These are phyloP conservation scores for Plumapathes pennacea DNA, from an alignment of 92 coral and sea anemone genomes.

Conservation along the genomic window DNA sequence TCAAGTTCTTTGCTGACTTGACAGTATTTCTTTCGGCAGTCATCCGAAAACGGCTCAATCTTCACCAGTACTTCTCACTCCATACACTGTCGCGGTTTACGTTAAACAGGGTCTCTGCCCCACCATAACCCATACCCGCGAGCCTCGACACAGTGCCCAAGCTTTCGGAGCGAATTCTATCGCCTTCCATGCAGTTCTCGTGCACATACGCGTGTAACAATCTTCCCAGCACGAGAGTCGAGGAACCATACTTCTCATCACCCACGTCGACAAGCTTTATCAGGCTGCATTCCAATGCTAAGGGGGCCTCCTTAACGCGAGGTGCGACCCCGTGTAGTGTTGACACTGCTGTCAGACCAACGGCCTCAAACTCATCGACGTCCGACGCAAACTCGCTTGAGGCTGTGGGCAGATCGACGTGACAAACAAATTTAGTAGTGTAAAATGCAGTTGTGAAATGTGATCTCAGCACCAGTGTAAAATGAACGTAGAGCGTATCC, in stretches of 20 bases:
- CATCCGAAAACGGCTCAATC: no score
- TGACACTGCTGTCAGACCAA: conserved; percentile 4
- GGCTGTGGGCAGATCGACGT: no score
- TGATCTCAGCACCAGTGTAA: no score
- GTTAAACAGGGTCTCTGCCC: neutral
- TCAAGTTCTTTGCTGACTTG: no score
- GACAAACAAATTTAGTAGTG: no score
- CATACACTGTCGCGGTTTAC: neutral
- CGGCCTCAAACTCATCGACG: conserved; percentile 5
- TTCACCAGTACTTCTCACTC: conserved; percentile 7
- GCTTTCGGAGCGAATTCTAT: neutral
- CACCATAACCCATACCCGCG: conserved; percentile 4
- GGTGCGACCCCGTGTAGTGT: conserved; percentile 3
- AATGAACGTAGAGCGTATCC: no score
- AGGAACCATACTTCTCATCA: neutral
- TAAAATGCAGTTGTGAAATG: no score
- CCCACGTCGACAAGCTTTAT: neutral
- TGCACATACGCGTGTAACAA: neutral
- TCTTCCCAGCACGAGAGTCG: conserved; percentile 1
- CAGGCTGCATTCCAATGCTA: conserved; percentile 4
- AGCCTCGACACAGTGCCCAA: conserved; percentile 11
- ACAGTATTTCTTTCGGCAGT: no score
- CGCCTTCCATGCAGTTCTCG: neutral
- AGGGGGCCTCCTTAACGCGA: conserved; percentile 2
- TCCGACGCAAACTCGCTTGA: conserved; percentile 8